phyloP scores from a whole-genome alignment of 2,797 vertebrate genomes.

The Octomys mimax region DNA sequence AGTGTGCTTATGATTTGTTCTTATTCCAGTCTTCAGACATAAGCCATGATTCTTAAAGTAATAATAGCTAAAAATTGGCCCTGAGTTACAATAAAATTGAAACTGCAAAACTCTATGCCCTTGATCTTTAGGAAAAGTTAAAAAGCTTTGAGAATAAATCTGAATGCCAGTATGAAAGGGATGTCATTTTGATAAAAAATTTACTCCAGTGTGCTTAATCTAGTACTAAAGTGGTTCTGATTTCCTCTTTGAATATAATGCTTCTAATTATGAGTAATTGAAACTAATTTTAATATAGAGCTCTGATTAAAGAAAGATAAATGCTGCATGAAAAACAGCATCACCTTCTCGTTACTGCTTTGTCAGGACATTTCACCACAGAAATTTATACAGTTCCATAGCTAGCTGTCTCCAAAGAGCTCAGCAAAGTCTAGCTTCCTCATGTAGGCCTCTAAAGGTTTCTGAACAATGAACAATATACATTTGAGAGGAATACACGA shows the following conservation, averaged over 20 bases:
- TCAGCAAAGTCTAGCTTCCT: slow-evolving; percentile 44
- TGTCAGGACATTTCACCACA: slow-evolving; percentile 83
- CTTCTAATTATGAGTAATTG: slow-evolving; percentile 83
- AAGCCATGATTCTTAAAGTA: slow-evolving; percentile 79
- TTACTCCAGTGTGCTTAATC: slow-evolving; percentile 30
- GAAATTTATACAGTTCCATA: slow-evolving; percentile 69
- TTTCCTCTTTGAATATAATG: slow-evolving; percentile 64
- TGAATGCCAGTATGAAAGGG: slow-evolving; percentile 64
- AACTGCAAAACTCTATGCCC: slow-evolving; percentile 81
- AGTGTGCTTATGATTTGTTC: slow-evolving; percentile 65
- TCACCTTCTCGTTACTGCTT: slow-evolving; percentile 85
- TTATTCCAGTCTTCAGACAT: slow-evolving; percentile 79
- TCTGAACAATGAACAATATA: background rate
- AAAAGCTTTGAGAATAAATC: slow-evolving; percentile 76
- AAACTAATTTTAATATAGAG: slow-evolving; percentile 78
- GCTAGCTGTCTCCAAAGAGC: slow-evolving; percentile 59
- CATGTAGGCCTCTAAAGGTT: slow-evolving; percentile 54
- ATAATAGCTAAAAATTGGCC: slow-evolving; percentile 82
- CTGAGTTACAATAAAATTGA: slow-evolving; percentile 84
- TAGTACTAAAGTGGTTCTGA: slow-evolving; percentile 60
- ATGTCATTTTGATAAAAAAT: slow-evolving; percentile 68
- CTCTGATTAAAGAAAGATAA: slow-evolving; percentile 80
- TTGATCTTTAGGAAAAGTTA: slow-evolving; percentile 86
- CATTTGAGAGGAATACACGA: background rate
- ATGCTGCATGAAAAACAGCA: slow-evolving; percentile 72